These are phyloP conservation scores for Perizoma flavofasciatum DNA, from an alignment of 2,888 invertebrate species.

Conservation along the genomic window DNA sequence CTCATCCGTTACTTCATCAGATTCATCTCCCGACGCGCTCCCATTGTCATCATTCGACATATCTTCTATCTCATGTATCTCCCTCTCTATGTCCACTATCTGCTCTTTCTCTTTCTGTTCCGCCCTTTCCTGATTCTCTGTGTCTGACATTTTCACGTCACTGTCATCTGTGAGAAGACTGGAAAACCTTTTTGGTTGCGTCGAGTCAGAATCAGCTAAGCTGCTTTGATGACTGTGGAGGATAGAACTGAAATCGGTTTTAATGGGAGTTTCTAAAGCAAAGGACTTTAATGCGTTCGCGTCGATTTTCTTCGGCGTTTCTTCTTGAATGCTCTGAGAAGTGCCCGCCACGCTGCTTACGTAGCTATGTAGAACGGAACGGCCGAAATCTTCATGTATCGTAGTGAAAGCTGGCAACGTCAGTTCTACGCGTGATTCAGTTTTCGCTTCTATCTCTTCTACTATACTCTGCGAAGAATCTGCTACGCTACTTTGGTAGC, in stretches of 20 bases:
- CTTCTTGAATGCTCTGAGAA: conserved; percentile 45
- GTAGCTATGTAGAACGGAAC: conserved; percentile 63
- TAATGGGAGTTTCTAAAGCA: conserved; percentile 39
- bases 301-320: conserved; percentile 35
- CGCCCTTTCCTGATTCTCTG: conserved; percentile 37
- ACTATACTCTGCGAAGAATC: conserved; percentile 50
- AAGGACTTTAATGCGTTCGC: conserved; percentile 19
- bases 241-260: conserved; percentile 61
- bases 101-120: conserved; percentile 68
- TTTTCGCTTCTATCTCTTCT: conserved; percentile 43
- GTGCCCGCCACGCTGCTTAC: conserved; percentile 55
- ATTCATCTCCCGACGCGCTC: conserved; percentile 37
- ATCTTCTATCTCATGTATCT: conserved; percentile 74
- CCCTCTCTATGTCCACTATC: conserved; percentile 74
- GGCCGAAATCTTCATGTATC: conserved; percentile 59
- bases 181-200: conserved; percentile 47
- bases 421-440: conserved; percentile 35
- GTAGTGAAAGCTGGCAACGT: conserved; percentile 59
- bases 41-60: conserved; percentile 56
- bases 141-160: conserved; percentile 57
- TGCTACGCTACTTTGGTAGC: conserved; percentile 62
- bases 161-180: conserved; percentile 74
- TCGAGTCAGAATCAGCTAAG: conserved; percentile 42
- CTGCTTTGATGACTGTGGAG: conserved; percentile 60
- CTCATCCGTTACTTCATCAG: conserved; percentile 36